These are phyloP conservation scores for Astropecten irregularis DNA, from an alignment of 53 echinoderm and acorn worm genomes.

Conservation along the genomic window DNA sequence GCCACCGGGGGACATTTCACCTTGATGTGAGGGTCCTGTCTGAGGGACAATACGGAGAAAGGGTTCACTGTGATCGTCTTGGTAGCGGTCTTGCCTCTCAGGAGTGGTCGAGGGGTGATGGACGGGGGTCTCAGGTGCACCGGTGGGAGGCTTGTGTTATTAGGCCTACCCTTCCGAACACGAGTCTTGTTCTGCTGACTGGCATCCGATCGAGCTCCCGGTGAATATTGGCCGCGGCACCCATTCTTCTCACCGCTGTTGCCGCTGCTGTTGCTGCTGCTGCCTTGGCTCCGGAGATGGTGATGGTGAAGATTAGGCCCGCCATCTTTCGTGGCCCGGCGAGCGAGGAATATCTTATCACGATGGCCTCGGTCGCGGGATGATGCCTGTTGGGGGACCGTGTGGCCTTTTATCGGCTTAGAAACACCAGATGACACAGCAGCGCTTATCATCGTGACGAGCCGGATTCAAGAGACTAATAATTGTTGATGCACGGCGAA, in stretches of 20 bases:
- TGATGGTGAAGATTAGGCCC: background rate
- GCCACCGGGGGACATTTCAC: slow-evolving; percentile 69
- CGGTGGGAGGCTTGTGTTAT: background rate
- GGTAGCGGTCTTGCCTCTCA: background rate
- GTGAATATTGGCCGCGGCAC: background rate
- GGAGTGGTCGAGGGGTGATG: background rate
- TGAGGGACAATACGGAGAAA: slow-evolving; percentile 4
- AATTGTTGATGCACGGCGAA: no score
- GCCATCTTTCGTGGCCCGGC: background rate
- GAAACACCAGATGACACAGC: no score
- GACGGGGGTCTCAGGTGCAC: slow-evolving; percentile 7
- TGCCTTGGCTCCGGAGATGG: background rate
- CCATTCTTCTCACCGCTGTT: background rate
- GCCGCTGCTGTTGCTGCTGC: background rate
- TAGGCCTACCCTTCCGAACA: no score
- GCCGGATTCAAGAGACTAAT: no score
- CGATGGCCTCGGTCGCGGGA: no score
- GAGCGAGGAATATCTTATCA: no score
- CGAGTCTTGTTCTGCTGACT: no score
- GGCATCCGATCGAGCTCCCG: no score
- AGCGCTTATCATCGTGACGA: no score
- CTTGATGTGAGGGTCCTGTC: background rate
- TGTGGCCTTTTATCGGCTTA: no score
- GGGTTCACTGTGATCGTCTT: slow-evolving; percentile 25
- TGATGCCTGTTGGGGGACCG: no score